Evolutionary conservation across 2,113 vertebrate genomes (phyloP).

Genomic region (Plotosus lineatus): DNA sequence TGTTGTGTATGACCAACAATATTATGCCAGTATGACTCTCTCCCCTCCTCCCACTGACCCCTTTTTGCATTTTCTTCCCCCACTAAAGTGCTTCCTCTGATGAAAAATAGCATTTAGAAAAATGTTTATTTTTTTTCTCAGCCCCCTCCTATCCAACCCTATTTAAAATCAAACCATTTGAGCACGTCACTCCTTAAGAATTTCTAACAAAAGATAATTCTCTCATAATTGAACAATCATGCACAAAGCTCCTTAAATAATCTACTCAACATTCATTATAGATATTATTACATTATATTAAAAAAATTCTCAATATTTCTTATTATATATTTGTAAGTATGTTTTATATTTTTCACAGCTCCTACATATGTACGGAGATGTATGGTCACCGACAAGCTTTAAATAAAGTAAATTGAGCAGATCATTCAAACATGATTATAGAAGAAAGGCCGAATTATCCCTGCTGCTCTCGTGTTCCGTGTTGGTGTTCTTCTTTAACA

Average conservation of each 20-base stretch:
- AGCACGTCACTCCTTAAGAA: constrained; percentile 63
- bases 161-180: constrained; percentile 67
- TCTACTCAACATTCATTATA: background rate
- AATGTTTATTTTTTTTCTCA: constrained; percentile 73
- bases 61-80: constrained; percentile 55
- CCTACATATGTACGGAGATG: background rate
- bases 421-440: constrained; percentile 5
- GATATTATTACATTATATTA: background rate
- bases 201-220: constrained; percentile 58
- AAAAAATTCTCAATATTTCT: background rate
- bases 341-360: background rate
- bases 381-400: background rate
- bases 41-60: constrained; percentile 57
- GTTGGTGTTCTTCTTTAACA: background rate
- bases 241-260: background rate
- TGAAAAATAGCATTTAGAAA: constrained; percentile 61
- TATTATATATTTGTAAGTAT: background rate
- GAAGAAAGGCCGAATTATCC: constrained; percentile 11
- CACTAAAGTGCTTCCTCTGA: constrained; percentile 62
- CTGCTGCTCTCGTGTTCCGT: background rate
- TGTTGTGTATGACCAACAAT: constrained; percentile 58
- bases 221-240: constrained; percentile 36
- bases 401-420: constrained; percentile 14
- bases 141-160: constrained; percentile 33
- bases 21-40: constrained; percentile 65